Evolutionary conservation across 2,888 invertebrate genomes (phyloP).

Genomic region (Drosophila monieri): DNA sequence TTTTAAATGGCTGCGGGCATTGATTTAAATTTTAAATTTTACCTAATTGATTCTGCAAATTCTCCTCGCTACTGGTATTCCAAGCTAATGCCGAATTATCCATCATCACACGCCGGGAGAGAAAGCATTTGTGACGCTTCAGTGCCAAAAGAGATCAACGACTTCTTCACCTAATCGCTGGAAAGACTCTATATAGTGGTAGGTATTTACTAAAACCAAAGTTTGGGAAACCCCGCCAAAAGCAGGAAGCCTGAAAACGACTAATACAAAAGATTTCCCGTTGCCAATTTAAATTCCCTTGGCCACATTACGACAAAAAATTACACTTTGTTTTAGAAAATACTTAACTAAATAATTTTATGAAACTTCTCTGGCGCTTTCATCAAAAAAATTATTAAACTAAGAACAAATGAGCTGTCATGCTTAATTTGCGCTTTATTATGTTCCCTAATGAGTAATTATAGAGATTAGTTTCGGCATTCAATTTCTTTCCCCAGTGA

Average conservation of each 20-base stretch:
- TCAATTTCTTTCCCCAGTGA: not conserved
- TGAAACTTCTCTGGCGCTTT: not conserved
- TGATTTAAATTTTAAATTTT: conserved; percentile 55
- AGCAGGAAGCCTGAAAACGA: conserved; percentile 18
- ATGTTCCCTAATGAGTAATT: conserved; percentile 17
- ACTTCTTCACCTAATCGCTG: not conserved
- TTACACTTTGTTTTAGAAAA: not conserved
- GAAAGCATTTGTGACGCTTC: conserved; percentile 58
- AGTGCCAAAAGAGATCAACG: conserved; percentile 5
- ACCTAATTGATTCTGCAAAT: conserved; percentile 42
- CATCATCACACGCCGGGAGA: conserved; percentile 55
- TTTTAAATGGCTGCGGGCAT: conserved; percentile 55
- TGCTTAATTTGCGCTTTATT: conserved; percentile 14
- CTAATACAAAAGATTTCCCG: not conserved
- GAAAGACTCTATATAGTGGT: conserved; percentile 7
- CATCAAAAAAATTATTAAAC: conserved; percentile 9
- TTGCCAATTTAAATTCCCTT: not conserved
- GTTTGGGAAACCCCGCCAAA: conserved; percentile 16
- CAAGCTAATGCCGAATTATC: conserved; percentile 40
- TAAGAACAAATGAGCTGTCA: conserved; percentile 25
- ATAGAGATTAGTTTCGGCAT: conserved; percentile 15
- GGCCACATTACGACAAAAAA: not conserved
- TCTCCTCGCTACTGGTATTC: conserved; percentile 65
- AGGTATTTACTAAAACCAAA: not conserved
- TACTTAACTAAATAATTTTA: not conserved